Base-by-base conservation (phyloP, 2,113 vertebrate genomes). In the Excalfactoria chinensis region DNA sequence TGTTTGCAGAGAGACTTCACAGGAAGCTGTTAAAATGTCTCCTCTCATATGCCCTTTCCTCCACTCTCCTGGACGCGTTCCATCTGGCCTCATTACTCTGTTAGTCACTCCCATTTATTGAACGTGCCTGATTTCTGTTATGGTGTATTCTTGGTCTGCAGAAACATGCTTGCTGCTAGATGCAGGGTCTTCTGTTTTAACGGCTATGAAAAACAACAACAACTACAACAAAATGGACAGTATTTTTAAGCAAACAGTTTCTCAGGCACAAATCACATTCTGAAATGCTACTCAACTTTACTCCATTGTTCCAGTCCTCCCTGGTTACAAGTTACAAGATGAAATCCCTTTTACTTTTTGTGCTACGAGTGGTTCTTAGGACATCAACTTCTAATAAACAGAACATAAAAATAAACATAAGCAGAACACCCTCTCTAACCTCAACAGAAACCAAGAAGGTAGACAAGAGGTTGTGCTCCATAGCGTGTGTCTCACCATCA, bases 41-140 rank as follows among this genome's bases (percentile, higher is more conserved):
- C 37, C 16, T 92, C 59, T 90, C 55, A 26, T 37, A 40, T 66
- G 86, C 74, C 90, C 93, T 94, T 86, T 93, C 56, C 72, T 89
- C 88, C 0, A 0, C 41, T 77, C 35, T 72, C 56, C 55, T 48
- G 90, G 85, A 73, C 49, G 56, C 7, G 67, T 76, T 94, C 93
- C 95, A 94, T 90, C 82, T 95, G 91, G 75, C 75, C 37, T 78
- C 0, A 0, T 48, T 66, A 14, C 62, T 64, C 48, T 55, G 74
- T 32, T 93, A 95, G 85, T 81, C 78, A 94, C 55, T 23, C 59
- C 51, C 40, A 41, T 94, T 89, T 55, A 70, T 15, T 85, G 59
- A 91, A 76, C 13, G 8, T 37, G 26, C 72, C 55, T 59, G 18
- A 46, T 84, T 89, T 76, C 63, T 76, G 49, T 59, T 67, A 28